Evolutionary conservation across 35 echinoderm and acorn worm species (phyloP), one percentile per base, ranked within the genome.

Genomic region (Heliocidaris tuberculata): DNA sequence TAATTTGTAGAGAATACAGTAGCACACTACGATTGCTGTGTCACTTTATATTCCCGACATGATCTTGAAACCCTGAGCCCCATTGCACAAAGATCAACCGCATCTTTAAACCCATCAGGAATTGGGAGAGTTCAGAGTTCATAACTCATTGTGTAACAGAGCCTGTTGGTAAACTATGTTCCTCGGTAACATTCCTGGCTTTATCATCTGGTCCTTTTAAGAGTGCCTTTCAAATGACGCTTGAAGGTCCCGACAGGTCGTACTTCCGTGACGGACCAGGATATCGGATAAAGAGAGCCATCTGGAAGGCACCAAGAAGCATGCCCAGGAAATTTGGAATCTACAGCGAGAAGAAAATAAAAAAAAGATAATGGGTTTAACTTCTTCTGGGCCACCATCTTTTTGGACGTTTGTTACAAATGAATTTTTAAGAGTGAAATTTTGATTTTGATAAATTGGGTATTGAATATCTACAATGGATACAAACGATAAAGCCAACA

Each of bases 321-420:
- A 90, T 65, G 30, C 94, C 94, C n/a, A 95, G 29, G 94, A 95
- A 91, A 32, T 95, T 95, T 17, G 94, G 94, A 32, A 95, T n/a
- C 94, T 85, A 94, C 30, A 19, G 11, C 19, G 78, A 78, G 13
- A 85, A 47, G 31, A 85, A 48, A 48, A 86, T 2, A 86, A 86
- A 86, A 27, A 85, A 31, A 60, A 47, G 19, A 10, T 24, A 48
- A 92, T 15, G 13, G 48, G 31, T 24, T 29, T n/a, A 10, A 92
- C 32, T 47, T 47, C 31, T n/a, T n/a, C 31, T 92, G 0, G 17
- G 50, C 7, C 42, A n/a, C n/a, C n/a, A n/a, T n/a, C n/a, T n/a
- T n/a, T n/a, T n/a, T n/a, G 19, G 21, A 42, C 9, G 31, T 17
- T 31, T 11, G 0, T 42, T 42, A 92, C 24, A 27, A 49, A 47